phyloP scores from a whole-genome alignment of 1,140 invertebrate genomes.

The Cyrtorhinus lividipennis region DNA sequence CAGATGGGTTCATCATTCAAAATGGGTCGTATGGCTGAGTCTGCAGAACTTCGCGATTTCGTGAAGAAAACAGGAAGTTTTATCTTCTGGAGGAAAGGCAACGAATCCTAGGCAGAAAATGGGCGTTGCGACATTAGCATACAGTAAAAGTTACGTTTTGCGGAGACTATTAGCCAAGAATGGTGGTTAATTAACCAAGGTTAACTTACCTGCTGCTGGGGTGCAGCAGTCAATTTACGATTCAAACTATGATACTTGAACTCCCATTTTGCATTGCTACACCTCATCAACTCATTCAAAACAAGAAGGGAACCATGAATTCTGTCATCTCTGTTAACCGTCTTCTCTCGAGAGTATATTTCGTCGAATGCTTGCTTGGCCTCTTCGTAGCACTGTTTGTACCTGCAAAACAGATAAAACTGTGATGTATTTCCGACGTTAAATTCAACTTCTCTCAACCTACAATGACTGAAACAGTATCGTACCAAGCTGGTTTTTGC shows the following conservation, averaged over 20 bases:
- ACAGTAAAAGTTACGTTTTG: too few species aligned
- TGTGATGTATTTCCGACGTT: too few species aligned
- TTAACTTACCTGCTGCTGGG: slow-evolving; percentile 15
- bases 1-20: slow-evolving; percentile 32
- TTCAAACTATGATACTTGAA: slow-evolving; percentile 53
- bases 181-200: too few species aligned
- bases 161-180: too few species aligned
- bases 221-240: not conserved
- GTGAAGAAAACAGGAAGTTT: slow-evolving; percentile 15
- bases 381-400: slow-evolving; percentile 80
- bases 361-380: slow-evolving; percentile 62
- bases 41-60: slow-evolving; percentile 31
- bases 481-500: slow-evolving; percentile 65
- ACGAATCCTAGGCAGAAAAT: slow-evolving; percentile 9
- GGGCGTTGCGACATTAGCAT: too few species aligned
- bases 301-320: slow-evolving; percentile 87
- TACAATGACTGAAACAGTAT: not conserved
- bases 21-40: slow-evolving; percentile 22
- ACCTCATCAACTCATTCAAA: slow-evolving; percentile 84
- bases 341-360: slow-evolving; percentile 49
- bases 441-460: not conserved
- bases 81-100: slow-evolving; percentile 12
- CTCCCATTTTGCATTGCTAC: slow-evolving; percentile 83
- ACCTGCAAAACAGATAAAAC: slow-evolving; percentile 30
- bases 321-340: slow-evolving; percentile 72